Base-by-base conservation (phyloP, 2,888 invertebrate species). In the Nymphalis c-album region DNA sequence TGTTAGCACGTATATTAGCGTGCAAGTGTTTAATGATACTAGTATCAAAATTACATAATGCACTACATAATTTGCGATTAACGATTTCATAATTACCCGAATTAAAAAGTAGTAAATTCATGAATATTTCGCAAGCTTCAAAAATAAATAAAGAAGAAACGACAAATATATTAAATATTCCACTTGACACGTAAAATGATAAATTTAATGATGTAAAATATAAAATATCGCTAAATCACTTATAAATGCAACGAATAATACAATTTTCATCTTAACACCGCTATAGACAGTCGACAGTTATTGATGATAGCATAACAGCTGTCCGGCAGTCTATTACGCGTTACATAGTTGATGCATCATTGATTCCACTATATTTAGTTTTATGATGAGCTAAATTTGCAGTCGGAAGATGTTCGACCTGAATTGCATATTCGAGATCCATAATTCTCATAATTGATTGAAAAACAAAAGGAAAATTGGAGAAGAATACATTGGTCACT, bases 341-440 rank as follows among this genome's bases (percentile, higher is more conserved):
- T 62, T 45, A 72, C 73, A 73, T 72, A 72, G 72, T 72, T 67
- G 86, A 83, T 80, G 86, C 87, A 82, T 82, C 83, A 81, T 83
- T 82, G 86, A 85, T 86, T 68, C 65, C 59, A 60, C 71, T 76
- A 85, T 73, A 80, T 79, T 81, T 82, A 70, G 70, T 67, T 70
- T 64, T 70, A 67, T 70, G 63, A 60, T 60, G 48, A 48, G 60
- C 65, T 66, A 68, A 59, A 62, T 68, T 55, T 62, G 64, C 47
- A 31, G 55, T 55, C 61, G 70, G 67, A 70, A 67, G 62, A 50
- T 63, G 48, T 62, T 70, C 48, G 70, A 53, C 62, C 70, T 62
- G 63, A 55, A 69, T 45, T 58, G 18, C 22, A 55, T 65, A 35
- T 61, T 13, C 57, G 8, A 18, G 57, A 57, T 40, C 10, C 18